Evolutionary conservation across 2,888 invertebrate genomes (phyloP).

Genomic region (Schrankia costaestrigalis): DNA sequence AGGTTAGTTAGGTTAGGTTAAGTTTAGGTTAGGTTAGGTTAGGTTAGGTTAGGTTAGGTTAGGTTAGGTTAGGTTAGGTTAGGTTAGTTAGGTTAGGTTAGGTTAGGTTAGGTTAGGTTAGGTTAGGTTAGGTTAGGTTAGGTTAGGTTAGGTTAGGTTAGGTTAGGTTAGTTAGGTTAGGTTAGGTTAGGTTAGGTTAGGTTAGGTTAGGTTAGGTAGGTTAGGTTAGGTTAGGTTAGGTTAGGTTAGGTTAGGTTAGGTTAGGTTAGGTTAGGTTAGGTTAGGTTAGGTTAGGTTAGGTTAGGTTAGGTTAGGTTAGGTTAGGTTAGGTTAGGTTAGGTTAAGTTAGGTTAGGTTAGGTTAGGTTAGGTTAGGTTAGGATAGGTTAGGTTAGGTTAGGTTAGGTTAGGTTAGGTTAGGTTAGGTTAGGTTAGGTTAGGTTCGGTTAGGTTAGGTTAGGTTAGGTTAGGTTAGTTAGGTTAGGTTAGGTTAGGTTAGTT

Average conservation of each 20-base stretch:
- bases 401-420: conserved; percentile 9
- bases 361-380: conserved; percentile 3
- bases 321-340: conserved; percentile 8
- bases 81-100: conserved; percentile 10
- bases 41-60: conserved; percentile 4
- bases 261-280: conserved; percentile 26
- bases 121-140: conserved; percentile 16
- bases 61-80: conserved; percentile 16
- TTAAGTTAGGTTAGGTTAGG: conserved; percentile 3
- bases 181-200: conserved; percentile 12
- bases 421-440: conserved; percentile 14
- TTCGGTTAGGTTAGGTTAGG: conserved; percentile 7
- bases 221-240: conserved; percentile 24
- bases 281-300: conserved; percentile 26
- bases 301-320: conserved; percentile 17
- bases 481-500: conserved; percentile 12
- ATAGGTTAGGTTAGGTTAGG: conserved; percentile 15
- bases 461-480: conserved; percentile 8
- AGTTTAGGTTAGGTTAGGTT: conserved; percentile 4
- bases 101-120: conserved; percentile 17
- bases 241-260: conserved; percentile 26
- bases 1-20: conserved; percentile 3
- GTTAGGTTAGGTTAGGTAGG: conserved; percentile 18
- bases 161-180: conserved; percentile 11
- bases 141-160: conserved; percentile 8